Conservation (phyloP, 2,888 invertebrate species). For the Stenolophus ochropezus region DNA sequence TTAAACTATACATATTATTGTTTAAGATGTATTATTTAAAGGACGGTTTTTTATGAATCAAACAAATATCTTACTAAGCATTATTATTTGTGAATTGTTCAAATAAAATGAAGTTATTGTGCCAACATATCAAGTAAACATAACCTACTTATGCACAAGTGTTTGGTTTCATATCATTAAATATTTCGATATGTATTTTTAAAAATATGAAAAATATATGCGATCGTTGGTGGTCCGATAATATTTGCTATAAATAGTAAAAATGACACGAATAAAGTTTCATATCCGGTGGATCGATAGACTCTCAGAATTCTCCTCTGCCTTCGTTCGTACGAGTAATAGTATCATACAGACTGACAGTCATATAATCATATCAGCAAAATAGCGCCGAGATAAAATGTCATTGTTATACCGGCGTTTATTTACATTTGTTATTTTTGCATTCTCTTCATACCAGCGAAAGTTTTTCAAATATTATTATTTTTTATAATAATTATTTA, state of each 20-base stretch:
- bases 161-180: neutral
- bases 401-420: neutral
- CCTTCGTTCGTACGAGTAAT: neutral
- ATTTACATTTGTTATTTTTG: neutral
- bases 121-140: too few species aligned
- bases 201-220: neutral
- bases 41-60: too few species aligned
- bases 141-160: too few species aligned
- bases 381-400: neutral
- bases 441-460: too few species aligned
- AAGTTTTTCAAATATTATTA: too few species aligned
- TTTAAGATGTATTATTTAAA: too few species aligned
- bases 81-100: too few species aligned
- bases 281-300: conserved; percentile 19
- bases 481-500: too few species aligned
- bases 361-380: neutral
- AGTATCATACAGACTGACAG: neutral
- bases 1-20: too few species aligned
- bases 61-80: too few species aligned
- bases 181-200: neutral
- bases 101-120: too few species aligned
- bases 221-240: neutral
- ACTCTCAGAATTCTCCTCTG: neutral
- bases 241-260: conserved; percentile 26
- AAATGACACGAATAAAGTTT: conserved; percentile 19